Base-by-base conservation (phyloP, 2,113 vertebrate genomes). In the Apus apus region DNA sequence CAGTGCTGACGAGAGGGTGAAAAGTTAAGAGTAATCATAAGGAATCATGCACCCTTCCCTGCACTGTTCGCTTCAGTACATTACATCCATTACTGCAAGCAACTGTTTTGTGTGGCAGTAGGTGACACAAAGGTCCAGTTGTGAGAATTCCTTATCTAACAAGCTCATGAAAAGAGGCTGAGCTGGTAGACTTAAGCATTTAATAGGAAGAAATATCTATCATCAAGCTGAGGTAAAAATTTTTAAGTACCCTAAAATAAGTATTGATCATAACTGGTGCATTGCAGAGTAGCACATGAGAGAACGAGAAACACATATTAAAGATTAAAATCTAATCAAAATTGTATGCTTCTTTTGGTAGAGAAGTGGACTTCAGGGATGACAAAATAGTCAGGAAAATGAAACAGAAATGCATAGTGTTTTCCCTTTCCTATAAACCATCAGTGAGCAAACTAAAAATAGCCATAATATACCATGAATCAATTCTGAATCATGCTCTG, bases 401-500 rank as follows among this genome's bases (percentile, higher is more conserved):
- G 11, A 30, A 80, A 61, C 43, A 68, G 43, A 82, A 94, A 75
- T 9, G 48, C 54, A 85, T 11, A 25, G 15, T 22, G 46, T 20
- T 83, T 67, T 23, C 79, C 29, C 32, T 93, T 85, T 66, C 61
- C 62, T 62, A 43, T 13, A 48, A 67, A 64, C 19, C 71, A 40
- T 45, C 30, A 40, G 13, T 11, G 43, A 73, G 26, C 26, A 94
- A 67, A 86, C 26, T 66, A 78, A 60, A 92, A 81, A 84, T 81
- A 89, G 40, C 46, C 21, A 3, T 3, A 68, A 50, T 45, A 56
- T 94, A 75, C 40, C 43, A 70, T 79, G 80, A 95, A 89, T 78
- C 53, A 91, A 21, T 46, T 79, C 87, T 96, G 83, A 96, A 85
- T 77, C 80, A 90, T 27, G 34, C 72, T 70, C 71, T 17, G 8